These are phyloP conservation scores for Orbicella faveolata DNA, from an alignment of 64 coral and sea anemone genomes.

Conservation along the genomic window DNA sequence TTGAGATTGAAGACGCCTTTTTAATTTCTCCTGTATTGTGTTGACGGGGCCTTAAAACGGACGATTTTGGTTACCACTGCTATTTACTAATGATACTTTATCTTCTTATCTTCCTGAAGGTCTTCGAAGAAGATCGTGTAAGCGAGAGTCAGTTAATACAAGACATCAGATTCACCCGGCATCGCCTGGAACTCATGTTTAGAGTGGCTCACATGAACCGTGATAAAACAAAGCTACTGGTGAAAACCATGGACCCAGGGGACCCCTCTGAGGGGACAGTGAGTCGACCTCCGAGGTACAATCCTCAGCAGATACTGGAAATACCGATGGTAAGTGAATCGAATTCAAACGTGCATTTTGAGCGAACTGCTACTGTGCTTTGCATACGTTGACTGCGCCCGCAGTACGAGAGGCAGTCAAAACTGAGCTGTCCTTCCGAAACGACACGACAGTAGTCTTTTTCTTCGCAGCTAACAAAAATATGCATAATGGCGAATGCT, in stretches of 20 bases:
- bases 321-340: constrained; percentile 32
- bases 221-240: constrained; percentile 90
- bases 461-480: too few relatives aligned
- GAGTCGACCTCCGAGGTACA: constrained; percentile 43
- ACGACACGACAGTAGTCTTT: too few relatives aligned
- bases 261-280: constrained; percentile 49
- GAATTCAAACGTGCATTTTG: background rate
- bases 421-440: too few relatives aligned
- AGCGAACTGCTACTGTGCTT: background rate
- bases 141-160: constrained; percentile 89
- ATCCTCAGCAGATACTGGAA: constrained; percentile 54
- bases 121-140: constrained; percentile 60
- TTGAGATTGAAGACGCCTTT: too few relatives aligned
- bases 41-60: too few relatives aligned
- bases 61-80: too few relatives aligned
- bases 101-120: constrained; percentile 8
- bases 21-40: too few relatives aligned
- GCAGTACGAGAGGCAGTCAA: too few relatives aligned
- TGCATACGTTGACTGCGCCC: too few relatives aligned
- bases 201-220: constrained; percentile 89
- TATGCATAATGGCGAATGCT: too few relatives aligned
- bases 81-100: background rate
- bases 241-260: constrained; percentile 59
- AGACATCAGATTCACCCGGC: constrained; percentile 81
- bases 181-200: constrained; percentile 93